Base-by-base conservation (phyloP, 35 echinoderm and acorn worm species). In the Ophioderma brevispina region DNA sequence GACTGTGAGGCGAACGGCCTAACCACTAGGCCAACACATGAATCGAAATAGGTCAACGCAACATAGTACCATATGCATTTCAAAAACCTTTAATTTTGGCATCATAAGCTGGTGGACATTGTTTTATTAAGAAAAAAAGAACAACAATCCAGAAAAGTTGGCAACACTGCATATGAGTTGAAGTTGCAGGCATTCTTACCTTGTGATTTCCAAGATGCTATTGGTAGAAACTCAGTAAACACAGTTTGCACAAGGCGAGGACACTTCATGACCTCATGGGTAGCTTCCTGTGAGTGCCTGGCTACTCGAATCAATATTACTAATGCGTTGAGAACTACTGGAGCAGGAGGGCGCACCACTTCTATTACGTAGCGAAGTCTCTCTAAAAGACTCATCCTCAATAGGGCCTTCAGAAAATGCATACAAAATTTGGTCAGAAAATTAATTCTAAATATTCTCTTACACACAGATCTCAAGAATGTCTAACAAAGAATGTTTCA, bases 301-400 rank as follows among this genome's bases (percentile, higher is more conserved):
- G 82, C 91, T 17, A 95, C 78, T 77, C 97, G 80, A 36, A 95
- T 91, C 15, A 99, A 79, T 32, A 99, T 81, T 25, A 90, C 40
- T 38, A 99, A 52, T 18, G 89, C 79, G 55, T 99, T 93, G 1
- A 99, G 76, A 32, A 99, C 92, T 1, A 92, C 86, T 13, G 85
- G 88, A 59, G 97, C 86, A n/a, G 97, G 78, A 38, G 97, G 97
- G 35, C 88, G 77, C 32, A 95, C 87, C 30, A 95, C 94, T 32
- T 99, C 97, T 32, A 99, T 55, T 34, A 99, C 95, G 80, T 95
- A 99, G n/a, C 94, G 83, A 1, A 99, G 52, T 59, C 97, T 81
- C 13, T 79, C 80, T 17, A 99, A 49, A 25, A 92, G 35, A 23
- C 89, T 94, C 97, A 99, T 99, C 39, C 91, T 92, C 32, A 99